Base-by-base conservation (phyloP, 2,888 invertebrate species). In the Campopleginae sp. region DNA sequence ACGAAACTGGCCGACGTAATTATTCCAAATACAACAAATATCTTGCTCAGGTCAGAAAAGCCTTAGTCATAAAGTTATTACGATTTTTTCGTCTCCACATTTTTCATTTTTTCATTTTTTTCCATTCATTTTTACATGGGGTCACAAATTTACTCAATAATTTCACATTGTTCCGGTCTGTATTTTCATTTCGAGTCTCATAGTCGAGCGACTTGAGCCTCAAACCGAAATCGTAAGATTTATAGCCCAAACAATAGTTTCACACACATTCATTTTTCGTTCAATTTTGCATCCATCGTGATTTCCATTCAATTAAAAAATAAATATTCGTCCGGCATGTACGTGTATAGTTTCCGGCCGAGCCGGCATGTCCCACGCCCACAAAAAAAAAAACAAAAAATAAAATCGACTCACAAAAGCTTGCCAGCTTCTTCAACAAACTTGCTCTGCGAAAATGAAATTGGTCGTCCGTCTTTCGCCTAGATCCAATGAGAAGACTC, bases 11-110 rank as follows among this genome's bases (percentile, higher is more conserved):
- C 10, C 95, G 98, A 86, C 95, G 98, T 88, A 98, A 98, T 94
- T 98, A 98, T 93, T 97, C 98, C 91, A 98, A 98, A 94, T 98
- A 98, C 94, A 98, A 98, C 93, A 97, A 97, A 94, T 98, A 97
- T 93, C 95, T 98, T 89, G 97, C 97, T 87, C 95, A 96, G 94
- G 94, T 96, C 94, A 95, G 94, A 94, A 86, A 85, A 84, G 86
- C 86, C 66, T 66, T 80, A 76, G 51, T 82, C 82, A 86, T 85
- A 74, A 87, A 86, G 84, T 83, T 72, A 48, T 74, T 63, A 76
- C 44, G 48, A 65, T 80, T 63, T 54, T 27, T 72, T 77, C 44
- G 19, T 48, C 61, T 12, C 27, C 8, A n/a, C 23, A 77, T 83
- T 66, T 33, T 74, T 38, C 68, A 33, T 80, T 58, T 72, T 65